These are phyloP conservation scores for Tillus elongatus DNA, from an alignment of 2,888 invertebrate species.

Conservation along the genomic window DNA sequence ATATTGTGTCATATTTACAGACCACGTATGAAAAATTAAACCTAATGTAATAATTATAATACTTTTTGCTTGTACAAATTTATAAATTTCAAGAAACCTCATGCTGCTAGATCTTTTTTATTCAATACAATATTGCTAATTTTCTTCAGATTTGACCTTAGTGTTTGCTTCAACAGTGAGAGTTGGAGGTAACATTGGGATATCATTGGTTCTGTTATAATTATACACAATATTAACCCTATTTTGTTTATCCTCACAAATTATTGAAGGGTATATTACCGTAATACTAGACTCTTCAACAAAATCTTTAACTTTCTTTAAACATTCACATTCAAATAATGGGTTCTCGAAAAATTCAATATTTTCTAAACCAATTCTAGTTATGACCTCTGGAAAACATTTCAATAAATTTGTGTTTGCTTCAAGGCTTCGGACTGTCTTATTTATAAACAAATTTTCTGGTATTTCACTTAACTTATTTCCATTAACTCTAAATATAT, in stretches of 20 bases:
- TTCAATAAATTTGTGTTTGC: slow-evolving; percentile 28
- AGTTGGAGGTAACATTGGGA: slow-evolving; percentile 19
- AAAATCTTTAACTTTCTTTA: slow-evolving; percentile 28
- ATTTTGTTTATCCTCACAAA: slow-evolving; percentile 24
- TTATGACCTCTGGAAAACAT: slow-evolving; percentile 29
- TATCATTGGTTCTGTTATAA: slow-evolving; percentile 27
- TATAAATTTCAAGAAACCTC: too few species aligned
- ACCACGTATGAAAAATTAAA: too few species aligned
- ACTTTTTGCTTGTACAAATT: too few species aligned
- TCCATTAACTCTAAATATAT: slow-evolving; percentile 27
- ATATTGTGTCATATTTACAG: too few species aligned
- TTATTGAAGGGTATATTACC: slow-evolving; percentile 27
- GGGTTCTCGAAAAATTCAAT: slow-evolving; percentile 29
- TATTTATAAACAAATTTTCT: slow-evolving; percentile 24
- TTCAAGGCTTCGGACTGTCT: slow-evolving; percentile 25
- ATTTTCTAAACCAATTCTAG: slow-evolving; percentile 20
- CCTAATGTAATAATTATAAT: too few species aligned
- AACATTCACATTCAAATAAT: slow-evolving; percentile 30
- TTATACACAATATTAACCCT: slow-evolving; percentile 27
- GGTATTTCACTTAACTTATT: slow-evolving; percentile 27
- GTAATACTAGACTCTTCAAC: slow-evolving; percentile 25
- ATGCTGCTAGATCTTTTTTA: too few species aligned
- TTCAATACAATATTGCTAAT: too few species aligned
- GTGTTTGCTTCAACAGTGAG: too few species aligned
- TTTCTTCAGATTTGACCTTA: too few species aligned